phyloP scores from a whole-genome alignment of 1,140 invertebrate genomes.

The Plutomurus gul region DNA sequence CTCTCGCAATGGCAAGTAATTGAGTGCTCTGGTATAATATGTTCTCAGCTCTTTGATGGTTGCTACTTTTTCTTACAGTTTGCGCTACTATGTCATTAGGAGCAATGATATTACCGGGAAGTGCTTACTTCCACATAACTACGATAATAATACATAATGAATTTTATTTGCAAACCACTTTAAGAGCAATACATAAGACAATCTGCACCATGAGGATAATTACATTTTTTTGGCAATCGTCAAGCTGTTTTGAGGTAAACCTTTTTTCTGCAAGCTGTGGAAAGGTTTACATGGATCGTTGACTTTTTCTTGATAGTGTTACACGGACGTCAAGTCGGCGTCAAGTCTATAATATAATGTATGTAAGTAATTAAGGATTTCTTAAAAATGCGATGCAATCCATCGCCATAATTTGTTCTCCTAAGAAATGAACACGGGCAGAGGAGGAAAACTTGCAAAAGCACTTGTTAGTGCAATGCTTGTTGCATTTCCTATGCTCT shows the following conservation, averaged over 20 bases:
- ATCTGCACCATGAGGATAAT: background rate
- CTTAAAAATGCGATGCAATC: no score
- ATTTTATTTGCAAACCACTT: no score
- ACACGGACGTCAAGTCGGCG: no score
- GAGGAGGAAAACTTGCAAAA: background rate
- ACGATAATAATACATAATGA: no score
- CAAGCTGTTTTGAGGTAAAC: background rate
- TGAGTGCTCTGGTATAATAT: no score
- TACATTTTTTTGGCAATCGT: background rate
- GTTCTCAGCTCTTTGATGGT: no score
- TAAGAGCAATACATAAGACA: background rate
- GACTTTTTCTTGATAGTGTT: background rate
- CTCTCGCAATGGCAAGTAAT: no score
- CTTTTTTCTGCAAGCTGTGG: background rate
- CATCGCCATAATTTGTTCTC: background rate
- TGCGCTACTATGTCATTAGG: no score
- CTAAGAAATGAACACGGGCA: background rate
- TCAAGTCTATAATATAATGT: background rate
- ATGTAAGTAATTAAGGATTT: background rate
- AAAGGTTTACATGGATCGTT: slow-evolving; percentile 1
- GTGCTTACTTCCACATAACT: no score
- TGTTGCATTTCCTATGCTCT: background rate
- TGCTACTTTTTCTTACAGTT: no score
- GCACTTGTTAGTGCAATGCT: no score
- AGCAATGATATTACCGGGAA: no score